Evolutionary conservation across 2,888 invertebrate genomes (phyloP).

Genomic region (Drosophila putrida): DNA sequence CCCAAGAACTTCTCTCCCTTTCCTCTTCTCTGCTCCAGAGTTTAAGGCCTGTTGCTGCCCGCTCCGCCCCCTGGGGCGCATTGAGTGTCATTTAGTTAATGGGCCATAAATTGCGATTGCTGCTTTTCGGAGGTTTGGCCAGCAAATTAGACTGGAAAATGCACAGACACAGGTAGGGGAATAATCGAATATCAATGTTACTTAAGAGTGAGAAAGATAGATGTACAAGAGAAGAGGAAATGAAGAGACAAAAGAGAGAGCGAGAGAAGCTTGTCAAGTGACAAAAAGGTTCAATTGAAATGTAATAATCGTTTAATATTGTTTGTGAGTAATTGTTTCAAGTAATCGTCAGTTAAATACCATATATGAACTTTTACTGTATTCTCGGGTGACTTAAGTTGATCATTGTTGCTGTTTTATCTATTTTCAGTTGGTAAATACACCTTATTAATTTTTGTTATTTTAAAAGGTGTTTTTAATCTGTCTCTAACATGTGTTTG

Average conservation of each 20-base stretch:
- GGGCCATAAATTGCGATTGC: slow-evolving; percentile 65
- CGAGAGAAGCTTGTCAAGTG: not conserved
- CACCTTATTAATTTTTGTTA: not conserved
- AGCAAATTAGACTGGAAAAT: slow-evolving; percentile 46
- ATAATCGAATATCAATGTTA: slow-evolving; percentile 20
- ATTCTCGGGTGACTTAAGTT: not conserved
- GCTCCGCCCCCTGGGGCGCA: slow-evolving; percentile 57
- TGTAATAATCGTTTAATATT: not conserved
- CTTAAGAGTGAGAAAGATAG: not conserved
- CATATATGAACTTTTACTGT: not conserved
- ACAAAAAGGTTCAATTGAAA: not conserved
- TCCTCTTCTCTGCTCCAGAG: not conserved
- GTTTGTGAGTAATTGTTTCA: not conserved
- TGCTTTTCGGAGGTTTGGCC: slow-evolving; percentile 22
- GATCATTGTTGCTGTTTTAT: not conserved
- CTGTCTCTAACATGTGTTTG: not conserved
- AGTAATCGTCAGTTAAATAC: not conserved
- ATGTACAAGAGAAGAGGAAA: not conserved
- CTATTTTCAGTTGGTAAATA: not conserved
- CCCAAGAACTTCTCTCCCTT: slow-evolving; percentile 1
- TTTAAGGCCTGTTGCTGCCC: slow-evolving; percentile 13
- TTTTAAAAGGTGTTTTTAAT: not conserved
- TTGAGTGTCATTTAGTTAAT: slow-evolving; percentile 77
- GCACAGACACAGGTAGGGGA: slow-evolving; percentile 17
- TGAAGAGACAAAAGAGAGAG: not conserved